Conservation (phyloP, 2,113 vertebrate species). For the Caracal caracal region DNA sequence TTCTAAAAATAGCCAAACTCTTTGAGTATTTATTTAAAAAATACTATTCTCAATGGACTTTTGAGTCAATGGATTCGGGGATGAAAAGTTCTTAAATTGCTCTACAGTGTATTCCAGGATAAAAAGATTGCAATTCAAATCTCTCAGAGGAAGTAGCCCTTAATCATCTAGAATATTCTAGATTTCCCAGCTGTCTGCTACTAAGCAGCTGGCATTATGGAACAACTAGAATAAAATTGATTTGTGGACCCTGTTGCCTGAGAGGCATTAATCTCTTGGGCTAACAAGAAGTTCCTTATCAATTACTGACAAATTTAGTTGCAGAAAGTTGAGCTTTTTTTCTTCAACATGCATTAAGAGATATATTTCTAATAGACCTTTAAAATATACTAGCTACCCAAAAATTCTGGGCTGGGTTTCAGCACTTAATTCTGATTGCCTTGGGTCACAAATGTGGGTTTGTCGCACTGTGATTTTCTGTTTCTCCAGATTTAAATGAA, state of each 20-base stretch:
- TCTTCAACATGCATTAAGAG: not conserved
- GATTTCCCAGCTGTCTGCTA: slow-evolving; percentile 37
- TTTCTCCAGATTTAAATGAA: not conserved
- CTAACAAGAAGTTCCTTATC: not conserved
- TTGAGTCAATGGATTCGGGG: slow-evolving; percentile 53
- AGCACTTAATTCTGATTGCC: not conserved
- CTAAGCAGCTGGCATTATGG: not conserved
- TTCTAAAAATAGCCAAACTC: slow-evolving; percentile 53
- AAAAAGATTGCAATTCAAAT: slow-evolving; percentile 49
- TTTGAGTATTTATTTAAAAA: slow-evolving; percentile 46
- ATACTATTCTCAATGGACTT: not conserved
- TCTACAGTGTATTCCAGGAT: slow-evolving; percentile 28
- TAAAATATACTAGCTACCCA: not conserved
- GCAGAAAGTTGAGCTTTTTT: not conserved
- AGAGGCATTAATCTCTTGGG: not conserved
- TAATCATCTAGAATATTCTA: slow-evolving; percentile 64
- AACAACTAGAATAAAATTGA: not conserved
- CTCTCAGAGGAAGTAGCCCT: not conserved
- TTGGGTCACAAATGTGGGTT: not conserved
- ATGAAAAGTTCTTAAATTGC: slow-evolving; percentile 65
- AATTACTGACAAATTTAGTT: not conserved
- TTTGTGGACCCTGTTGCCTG: not conserved
- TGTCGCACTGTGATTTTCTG: not conserved
- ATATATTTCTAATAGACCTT: not conserved
- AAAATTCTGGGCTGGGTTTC: not conserved